Conservation (phyloP, 1,140 invertebrate genomes). For the Carposina sasakii region DNA sequence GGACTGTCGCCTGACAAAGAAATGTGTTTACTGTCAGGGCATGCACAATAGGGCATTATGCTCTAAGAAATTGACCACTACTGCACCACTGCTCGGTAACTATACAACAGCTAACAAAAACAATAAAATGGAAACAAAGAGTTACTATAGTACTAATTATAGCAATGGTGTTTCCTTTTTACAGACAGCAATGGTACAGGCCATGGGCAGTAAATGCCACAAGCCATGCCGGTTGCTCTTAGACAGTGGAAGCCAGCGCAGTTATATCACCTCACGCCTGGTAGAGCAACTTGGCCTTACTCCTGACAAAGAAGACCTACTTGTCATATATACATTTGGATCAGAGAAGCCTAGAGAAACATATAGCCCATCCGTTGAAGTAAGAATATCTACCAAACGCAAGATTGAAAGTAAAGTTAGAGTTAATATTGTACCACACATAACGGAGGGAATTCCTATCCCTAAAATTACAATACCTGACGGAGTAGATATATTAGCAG, state of each 20-base stretch:
- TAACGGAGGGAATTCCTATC: background rate
- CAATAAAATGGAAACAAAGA: no score
- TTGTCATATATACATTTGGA: background rate
- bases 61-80: background rate
- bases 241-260: background rate
- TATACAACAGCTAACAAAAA: background rate
- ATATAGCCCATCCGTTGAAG: background rate
- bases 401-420: background rate
- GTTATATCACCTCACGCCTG: background rate
- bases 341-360: background rate
- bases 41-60: background rate
- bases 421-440: background rate
- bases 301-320: background rate
- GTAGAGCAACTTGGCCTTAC: background rate
- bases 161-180: no score
- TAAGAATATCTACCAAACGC: background rate
- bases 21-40: background rate
- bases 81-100: background rate
- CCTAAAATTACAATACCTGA: background rate
- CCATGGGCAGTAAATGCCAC: background rate
- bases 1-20: background rate
- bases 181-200: background rate
- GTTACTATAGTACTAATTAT: no score
- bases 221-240: background rate
- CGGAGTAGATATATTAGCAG: background rate